These are phyloP conservation scores for Megaptera novaeangliae DNA, from an alignment of 2,113 vertebrate genomes.

Conservation along the genomic window DNA sequence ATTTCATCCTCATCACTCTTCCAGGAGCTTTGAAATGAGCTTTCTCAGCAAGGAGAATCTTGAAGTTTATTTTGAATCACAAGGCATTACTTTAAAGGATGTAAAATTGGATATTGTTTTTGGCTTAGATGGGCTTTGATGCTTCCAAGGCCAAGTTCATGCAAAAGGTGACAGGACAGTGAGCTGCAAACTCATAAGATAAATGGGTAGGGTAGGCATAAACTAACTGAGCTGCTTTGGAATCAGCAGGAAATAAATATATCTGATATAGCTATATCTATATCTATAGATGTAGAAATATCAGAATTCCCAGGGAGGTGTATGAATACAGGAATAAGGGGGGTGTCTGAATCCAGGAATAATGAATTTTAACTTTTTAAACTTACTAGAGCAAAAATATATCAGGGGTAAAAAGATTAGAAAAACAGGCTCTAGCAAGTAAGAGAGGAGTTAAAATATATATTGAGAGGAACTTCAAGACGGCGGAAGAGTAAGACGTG, in stretches of 20 bases:
- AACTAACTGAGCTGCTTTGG: no score
- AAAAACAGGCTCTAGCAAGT: background rate
- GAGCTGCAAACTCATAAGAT: background rate
- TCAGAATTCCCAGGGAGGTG: background rate
- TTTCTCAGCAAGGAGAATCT: background rate
- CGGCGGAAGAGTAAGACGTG: no score
- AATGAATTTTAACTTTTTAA: background rate
- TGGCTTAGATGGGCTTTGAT: background rate
- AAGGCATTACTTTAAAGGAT: constrained; percentile 19
- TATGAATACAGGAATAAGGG: background rate
- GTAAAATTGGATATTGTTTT: background rate
- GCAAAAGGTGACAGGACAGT: background rate
- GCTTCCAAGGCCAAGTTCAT: background rate
- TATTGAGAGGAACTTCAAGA: no score
- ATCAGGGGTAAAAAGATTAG: background rate
- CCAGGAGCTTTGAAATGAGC: background rate
- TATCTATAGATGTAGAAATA: background rate
- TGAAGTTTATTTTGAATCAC: background rate
- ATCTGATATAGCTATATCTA: background rate
- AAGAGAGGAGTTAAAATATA: background rate
- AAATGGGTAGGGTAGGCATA: no score
- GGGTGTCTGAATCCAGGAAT: background rate
- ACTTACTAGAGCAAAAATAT: background rate
- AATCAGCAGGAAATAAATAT: background rate
- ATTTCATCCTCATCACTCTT: background rate